Evolutionary conservation across 1,140 invertebrate genomes (phyloP).

Genomic region (Drosophila pallidifrons): DNA sequence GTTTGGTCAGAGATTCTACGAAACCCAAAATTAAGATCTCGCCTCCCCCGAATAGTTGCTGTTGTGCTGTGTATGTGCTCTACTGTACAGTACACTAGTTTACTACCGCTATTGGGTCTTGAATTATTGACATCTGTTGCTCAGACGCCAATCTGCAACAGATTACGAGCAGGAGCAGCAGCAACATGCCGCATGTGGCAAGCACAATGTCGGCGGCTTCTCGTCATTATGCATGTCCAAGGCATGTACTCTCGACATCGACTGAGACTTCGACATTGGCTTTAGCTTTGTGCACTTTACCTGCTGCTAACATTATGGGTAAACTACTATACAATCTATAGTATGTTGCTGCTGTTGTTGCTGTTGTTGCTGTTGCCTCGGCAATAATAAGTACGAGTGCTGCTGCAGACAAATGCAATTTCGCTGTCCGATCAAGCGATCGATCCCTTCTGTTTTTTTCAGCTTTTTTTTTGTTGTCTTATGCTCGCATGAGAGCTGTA

Average conservation of each 20-base stretch:
- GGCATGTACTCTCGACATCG: slow-evolving; percentile 17
- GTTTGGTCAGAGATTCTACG: neutral
- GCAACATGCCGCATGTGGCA: slow-evolving; percentile 27
- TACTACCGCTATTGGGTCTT: slow-evolving; percentile 60
- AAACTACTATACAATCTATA: neutral
- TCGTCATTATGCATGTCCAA: slow-evolving; percentile 51
- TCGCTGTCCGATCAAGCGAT: slow-evolving; percentile 68
- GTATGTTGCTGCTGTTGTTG: slow-evolving; percentile 21
- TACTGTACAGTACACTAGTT: slow-evolving; percentile 18
- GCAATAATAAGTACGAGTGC: slow-evolving; percentile 51
- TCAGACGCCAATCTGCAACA: slow-evolving; percentile 69
- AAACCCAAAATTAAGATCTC: slow-evolving; percentile 17
- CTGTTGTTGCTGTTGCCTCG: neutral
- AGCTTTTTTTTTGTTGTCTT: neutral
- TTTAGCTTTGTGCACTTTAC: slow-evolving; percentile 42
- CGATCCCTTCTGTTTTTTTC: slow-evolving; percentile 65
- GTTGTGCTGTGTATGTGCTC: no score
- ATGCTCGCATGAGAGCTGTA: slow-evolving; percentile 57
- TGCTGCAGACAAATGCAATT: slow-evolving; percentile 71
- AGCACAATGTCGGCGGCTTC: slow-evolving; percentile 20
- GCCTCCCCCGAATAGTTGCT: neutral
- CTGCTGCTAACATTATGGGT: slow-evolving; percentile 40
- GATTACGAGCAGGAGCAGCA: slow-evolving; percentile 54
- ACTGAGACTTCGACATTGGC: no score
- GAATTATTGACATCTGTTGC: slow-evolving; percentile 78